These are phyloP conservation scores for Argyresthia goedartella DNA, from an alignment of 2,888 invertebrate genomes.

Conservation along the genomic window DNA sequence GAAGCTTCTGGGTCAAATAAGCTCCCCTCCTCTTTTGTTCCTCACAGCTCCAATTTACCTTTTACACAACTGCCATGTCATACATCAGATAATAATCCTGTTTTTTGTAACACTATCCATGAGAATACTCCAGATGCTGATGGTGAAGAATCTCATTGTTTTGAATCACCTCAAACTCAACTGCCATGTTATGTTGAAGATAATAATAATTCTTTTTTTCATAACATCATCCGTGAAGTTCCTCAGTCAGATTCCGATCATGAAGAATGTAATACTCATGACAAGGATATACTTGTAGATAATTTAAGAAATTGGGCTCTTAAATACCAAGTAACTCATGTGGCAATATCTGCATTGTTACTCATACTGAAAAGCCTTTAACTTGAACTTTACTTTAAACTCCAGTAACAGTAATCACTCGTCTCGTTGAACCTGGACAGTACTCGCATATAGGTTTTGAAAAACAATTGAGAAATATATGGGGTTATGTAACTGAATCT, in stretches of 20 bases:
- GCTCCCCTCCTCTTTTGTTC: too few species aligned
- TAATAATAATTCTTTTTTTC: slow-evolving; percentile 1
- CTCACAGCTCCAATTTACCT: too few species aligned
- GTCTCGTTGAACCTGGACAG: slow-evolving; percentile 6
- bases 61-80: neutral
- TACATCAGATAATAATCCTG: neutral
- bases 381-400: slow-evolving; percentile 1
- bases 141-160: neutral
- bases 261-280: neutral
- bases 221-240: slow-evolving; percentile 2
- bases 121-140: slow-evolving; percentile 2
- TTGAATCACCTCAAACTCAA: neutral
- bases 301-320: slow-evolving; percentile 6
- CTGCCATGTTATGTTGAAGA: neutral
- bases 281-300: neutral
- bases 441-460: neutral
- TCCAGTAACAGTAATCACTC: neutral
- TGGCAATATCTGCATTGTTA: slow-evolving; percentile 4
- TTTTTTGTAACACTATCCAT: neutral
- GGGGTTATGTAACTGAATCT: slow-evolving; percentile 3
- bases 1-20: neutral
- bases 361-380: neutral
- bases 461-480: neutral
- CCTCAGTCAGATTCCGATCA: neutral
- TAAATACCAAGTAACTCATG: slow-evolving; percentile 10